A percentile compares a stretch with the other conserved stretches of the same genome.
These are phyloP conservation scores for Struthio camelus DNA, from an alignment of 2,113 vertebrate species.

Conservation along the genomic window DNA sequence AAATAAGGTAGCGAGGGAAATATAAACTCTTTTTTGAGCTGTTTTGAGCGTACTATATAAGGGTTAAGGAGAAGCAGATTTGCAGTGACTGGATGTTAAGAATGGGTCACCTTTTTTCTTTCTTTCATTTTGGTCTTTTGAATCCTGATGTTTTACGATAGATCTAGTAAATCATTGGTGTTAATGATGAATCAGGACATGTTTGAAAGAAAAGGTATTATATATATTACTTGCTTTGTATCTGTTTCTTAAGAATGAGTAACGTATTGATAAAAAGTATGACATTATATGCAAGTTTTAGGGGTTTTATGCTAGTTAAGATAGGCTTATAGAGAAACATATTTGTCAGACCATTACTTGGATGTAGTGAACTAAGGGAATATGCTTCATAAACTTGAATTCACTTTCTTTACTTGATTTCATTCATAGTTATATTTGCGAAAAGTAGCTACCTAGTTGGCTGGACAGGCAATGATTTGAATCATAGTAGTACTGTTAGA, in stretches of 20 bases:
- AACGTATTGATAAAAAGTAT: background rate
- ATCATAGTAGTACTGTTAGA: background rate
- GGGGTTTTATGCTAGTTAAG: background rate
- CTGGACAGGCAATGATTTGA: background rate
- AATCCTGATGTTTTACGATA: background rate
- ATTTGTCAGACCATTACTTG: background rate
- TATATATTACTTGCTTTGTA: background rate
- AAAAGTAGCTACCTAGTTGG: background rate
- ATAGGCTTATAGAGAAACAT: background rate
- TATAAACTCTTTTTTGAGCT: rapidly evolving
- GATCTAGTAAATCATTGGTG: rapidly evolving
- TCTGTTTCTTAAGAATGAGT: background rate
- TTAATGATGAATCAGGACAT: background rate
- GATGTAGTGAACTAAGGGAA: background rate
- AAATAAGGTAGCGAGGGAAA: too few species aligned
- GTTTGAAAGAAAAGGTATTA: background rate
- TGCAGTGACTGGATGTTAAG: background rate
- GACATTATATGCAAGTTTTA: background rate
- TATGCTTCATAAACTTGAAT: background rate
- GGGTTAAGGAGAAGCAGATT: background rate
- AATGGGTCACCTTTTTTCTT: background rate
- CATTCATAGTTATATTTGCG: background rate
- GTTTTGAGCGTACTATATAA: background rate
- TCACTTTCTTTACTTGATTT: background rate
- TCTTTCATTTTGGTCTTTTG: background rate